Evolutionary conservation across 1,140 invertebrate species (phyloP).

Genomic region (Metaphire vulgaris): DNA sequence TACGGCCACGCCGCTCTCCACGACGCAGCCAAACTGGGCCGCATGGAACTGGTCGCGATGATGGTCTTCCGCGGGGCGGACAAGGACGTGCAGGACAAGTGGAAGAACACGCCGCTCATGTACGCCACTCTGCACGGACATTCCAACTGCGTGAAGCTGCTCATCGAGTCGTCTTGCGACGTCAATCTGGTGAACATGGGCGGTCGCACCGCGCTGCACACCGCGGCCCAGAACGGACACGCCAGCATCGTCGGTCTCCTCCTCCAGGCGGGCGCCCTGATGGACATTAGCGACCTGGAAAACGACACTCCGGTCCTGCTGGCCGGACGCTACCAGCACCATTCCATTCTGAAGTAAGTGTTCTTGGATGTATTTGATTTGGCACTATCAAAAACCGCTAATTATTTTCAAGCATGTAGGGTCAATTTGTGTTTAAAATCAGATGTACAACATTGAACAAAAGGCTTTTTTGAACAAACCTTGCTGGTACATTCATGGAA

Average conservation of each 20-base stretch:
- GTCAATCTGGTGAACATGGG: slow-evolving; percentile 47
- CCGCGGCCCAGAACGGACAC: slow-evolving; percentile 50
- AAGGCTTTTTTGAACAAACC: too few species aligned
- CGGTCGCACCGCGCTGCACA: slow-evolving; percentile 46
- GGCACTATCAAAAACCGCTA: too few species aligned
- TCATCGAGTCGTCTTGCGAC: slow-evolving; percentile 42
- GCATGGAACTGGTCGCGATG: slow-evolving; percentile 28
- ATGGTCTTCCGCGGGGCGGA: slow-evolving; percentile 41
- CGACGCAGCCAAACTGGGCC: slow-evolving; percentile 33
- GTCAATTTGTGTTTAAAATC: too few species aligned
- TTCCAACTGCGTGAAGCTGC: slow-evolving; percentile 36
- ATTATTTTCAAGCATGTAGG: too few species aligned
- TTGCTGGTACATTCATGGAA: too few species aligned
- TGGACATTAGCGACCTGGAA: slow-evolving; percentile 43
- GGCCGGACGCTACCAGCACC: slow-evolving; percentile 40
- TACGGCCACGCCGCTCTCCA: slow-evolving; percentile 51
- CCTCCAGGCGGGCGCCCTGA: slow-evolving; percentile 46
- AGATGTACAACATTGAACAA: too few species aligned
- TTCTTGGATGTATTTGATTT: too few species aligned
- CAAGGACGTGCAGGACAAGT: slow-evolving; percentile 45
- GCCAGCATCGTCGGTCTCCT: slow-evolving; percentile 56
- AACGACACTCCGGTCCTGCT: slow-evolving; percentile 41
- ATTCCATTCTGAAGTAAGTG: slow-evolving; percentile 37
- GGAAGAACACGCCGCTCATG: slow-evolving; percentile 48
- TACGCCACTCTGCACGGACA: slow-evolving; percentile 46